These are phyloP conservation scores for Halocynthia roretzi DNA, from an alignment of 23 tunicate genomes.

Conservation along the genomic window DNA sequence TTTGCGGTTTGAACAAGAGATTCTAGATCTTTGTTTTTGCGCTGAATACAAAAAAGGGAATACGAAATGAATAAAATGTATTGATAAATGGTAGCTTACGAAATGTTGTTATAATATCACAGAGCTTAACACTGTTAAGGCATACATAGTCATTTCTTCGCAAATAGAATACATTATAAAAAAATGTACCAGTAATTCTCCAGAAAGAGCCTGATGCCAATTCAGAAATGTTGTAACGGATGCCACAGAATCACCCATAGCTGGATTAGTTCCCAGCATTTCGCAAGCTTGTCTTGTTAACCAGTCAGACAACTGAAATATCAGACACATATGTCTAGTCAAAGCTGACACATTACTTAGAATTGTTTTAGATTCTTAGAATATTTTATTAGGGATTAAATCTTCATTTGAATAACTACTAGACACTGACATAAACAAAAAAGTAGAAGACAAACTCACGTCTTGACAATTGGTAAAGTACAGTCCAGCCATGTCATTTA, in stretches of 20 bases:
- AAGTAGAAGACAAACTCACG: conserved; percentile 7
- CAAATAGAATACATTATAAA: no score
- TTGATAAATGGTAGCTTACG: neutral
- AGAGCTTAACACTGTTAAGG: neutral
- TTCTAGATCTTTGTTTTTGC: conserved; percentile 32
- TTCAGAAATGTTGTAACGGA: conserved; percentile 40
- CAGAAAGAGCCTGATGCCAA: conserved; percentile 42
- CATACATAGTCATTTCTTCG: no score
- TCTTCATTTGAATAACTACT: neutral
- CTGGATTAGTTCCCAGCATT: conserved; percentile 29
- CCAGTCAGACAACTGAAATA: conserved; percentile 45
- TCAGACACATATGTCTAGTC: neutral
- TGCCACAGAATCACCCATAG: conserved; percentile 19
- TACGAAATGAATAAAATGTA: neutral
- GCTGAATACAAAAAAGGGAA: conserved; percentile 10
- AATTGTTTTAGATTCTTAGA: neutral
- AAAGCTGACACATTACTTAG: neutral
- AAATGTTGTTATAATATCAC: neutral
- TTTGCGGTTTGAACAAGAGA: conserved; percentile 78
- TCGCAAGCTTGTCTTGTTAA: conserved; percentile 34
- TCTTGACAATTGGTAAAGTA: conserved; percentile 46
- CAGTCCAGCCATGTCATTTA: conserved; percentile 37
- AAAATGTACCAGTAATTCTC: conserved; percentile 45
- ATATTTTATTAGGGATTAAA: neutral
- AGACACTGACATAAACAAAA: neutral